Percentiles rank a stretch among this genome's conserved stretches.
These are phyloP conservation scores for Pipistrellus kuhlii DNA, from an alignment of 2,797 vertebrate genomes.

Conservation along the genomic window DNA sequence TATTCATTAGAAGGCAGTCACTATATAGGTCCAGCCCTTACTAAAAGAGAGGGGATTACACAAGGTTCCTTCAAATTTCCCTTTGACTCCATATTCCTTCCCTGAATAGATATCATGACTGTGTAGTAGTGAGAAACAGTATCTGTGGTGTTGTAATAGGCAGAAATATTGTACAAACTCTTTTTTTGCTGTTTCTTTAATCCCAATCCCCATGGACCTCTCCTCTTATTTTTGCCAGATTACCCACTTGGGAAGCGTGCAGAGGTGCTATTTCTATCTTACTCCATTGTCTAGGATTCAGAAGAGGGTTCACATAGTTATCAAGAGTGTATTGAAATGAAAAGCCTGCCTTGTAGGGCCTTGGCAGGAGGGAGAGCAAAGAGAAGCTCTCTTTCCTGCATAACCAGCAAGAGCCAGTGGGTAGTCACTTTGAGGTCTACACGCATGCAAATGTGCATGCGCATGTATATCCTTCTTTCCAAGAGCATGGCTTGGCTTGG, in stretches of 20 bases:
- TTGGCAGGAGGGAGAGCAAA: background rate
- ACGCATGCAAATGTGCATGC: background rate
- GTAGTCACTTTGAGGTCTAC: background rate
- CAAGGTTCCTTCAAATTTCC: background rate
- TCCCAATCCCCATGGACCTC: background rate
- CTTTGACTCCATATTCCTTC: background rate
- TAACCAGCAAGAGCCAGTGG: background rate
- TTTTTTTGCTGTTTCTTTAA: constrained; percentile 24
- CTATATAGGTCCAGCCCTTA: background rate
- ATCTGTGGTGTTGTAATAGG: background rate
- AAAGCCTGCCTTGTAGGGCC: background rate
- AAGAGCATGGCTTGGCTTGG: background rate
- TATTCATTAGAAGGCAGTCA: background rate
- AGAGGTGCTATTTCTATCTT: background rate
- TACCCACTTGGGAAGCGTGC: background rate
- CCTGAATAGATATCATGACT: background rate
- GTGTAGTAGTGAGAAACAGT: background rate
- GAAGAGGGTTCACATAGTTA: background rate
- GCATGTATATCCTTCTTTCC: fast-evolving
- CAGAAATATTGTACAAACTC: background rate
- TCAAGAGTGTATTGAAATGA: background rate
- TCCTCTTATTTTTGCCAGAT: constrained; percentile 39
- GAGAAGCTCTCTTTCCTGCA: background rate
- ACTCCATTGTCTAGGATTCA: background rate
- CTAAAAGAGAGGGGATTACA: background rate